phyloP scores from a whole-genome alignment of 2,888 invertebrate genomes.

The Eupithecia dodoneata region DNA sequence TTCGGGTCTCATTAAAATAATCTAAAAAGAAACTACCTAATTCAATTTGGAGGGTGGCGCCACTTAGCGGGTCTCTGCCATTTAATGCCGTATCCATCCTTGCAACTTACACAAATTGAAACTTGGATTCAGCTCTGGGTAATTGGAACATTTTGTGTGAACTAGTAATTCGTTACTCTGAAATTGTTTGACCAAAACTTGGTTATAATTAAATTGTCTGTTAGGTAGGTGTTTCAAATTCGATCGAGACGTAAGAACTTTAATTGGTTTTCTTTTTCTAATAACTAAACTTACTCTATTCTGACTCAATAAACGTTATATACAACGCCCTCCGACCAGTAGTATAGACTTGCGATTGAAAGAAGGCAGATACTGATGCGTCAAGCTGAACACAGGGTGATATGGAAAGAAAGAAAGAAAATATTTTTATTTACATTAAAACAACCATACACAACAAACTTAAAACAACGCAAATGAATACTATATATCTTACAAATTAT shows the following conservation, averaged over 20 bases:
- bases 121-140: constrained; percentile 54
- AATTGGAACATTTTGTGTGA: constrained; percentile 58
- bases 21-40: constrained; percentile 2
- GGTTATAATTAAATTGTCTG: constrained; percentile 25
- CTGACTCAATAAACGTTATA: no score
- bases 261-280: background rate
- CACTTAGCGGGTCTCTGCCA: background rate
- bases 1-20: background rate
- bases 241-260: background rate
- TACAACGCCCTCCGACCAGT: no score
- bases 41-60: constrained; percentile 2
- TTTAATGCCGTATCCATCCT: constrained; percentile 54
- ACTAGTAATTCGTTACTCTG: constrained; percentile 49
- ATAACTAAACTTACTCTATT: no score
- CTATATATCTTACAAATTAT: no score
- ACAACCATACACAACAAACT: no score
- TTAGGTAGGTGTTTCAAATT: background rate
- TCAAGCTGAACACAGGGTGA: no score
- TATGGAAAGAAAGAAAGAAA: no score
- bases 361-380: no score
- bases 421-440: no score
- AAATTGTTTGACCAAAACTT: constrained; percentile 28
- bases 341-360: no score
- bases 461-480: no score
- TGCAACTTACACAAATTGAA: constrained; percentile 66